Conservation (phyloP, 1,140 invertebrate species). For the Tenebrio molitor region DNA sequence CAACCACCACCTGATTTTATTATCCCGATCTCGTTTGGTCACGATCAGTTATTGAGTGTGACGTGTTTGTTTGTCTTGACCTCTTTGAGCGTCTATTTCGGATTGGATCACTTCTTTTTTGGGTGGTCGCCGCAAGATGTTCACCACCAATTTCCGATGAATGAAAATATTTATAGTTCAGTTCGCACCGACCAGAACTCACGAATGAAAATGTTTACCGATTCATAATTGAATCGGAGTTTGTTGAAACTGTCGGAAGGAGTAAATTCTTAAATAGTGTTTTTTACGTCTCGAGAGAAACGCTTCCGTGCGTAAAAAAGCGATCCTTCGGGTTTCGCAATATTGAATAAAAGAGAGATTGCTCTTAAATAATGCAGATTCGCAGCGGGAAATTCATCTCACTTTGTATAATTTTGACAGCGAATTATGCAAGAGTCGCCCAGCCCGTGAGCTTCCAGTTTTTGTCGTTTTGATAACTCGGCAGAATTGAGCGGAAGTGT, state of each 20-base stretch:
- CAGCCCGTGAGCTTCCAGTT: background rate
- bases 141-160: too few species aligned
- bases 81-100: too few species aligned
- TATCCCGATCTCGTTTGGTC: too few species aligned
- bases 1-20: too few species aligned
- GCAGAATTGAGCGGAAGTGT: background rate
- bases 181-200: too few species aligned
- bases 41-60: too few species aligned
- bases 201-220: conserved; percentile 3
- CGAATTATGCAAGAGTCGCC: conserved; percentile 12
- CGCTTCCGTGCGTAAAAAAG: background rate
- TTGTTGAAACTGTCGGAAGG: background rate
- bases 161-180: too few species aligned
- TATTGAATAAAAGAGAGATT: conserved; percentile 44
- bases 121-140: too few species aligned
- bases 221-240: conserved; percentile 15
- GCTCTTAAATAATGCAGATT: conserved; percentile 35
- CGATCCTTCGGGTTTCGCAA: background rate
- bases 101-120: too few species aligned
- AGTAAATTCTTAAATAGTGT: conserved; percentile 19
- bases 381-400: conserved; percentile 24
- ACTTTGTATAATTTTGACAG: conserved; percentile 8
- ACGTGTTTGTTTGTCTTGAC: too few species aligned
- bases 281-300: conserved; percentile 7
- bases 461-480: background rate